Conservation (phyloP, 2,888 invertebrate species). For the Agrochola lychnidis region DNA sequence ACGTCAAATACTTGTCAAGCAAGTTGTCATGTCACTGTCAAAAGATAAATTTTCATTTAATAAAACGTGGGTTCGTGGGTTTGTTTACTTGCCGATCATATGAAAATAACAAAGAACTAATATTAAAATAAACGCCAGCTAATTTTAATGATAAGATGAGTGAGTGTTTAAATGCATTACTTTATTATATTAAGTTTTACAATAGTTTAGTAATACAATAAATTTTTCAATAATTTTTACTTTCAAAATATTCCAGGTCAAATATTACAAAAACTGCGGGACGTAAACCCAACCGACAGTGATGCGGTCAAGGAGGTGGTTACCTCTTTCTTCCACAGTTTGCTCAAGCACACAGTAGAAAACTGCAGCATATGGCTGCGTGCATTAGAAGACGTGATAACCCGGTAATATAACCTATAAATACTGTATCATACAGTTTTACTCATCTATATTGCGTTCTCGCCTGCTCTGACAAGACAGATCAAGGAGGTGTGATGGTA, state of each 20-base stretch:
- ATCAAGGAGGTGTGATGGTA: not conserved
- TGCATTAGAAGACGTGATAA: conserved; percentile 77
- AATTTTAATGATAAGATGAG: conserved; percentile 64
- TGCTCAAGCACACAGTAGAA: conserved; percentile 74
- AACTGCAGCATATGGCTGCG: conserved; percentile 78
- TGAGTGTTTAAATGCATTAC: conserved; percentile 53
- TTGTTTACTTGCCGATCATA: conserved; percentile 64
- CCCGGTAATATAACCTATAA: conserved; percentile 83
- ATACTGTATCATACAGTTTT: not conserved
- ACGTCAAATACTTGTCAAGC: conserved; percentile 1
- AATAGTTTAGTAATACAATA: too few relatives aligned
- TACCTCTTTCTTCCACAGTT: conserved; percentile 78
- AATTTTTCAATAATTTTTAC: not conserved
- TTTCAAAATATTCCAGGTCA: conserved; percentile 76
- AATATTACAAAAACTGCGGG: conserved; percentile 80
- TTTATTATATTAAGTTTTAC: not conserved
- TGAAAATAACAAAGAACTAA: conserved; percentile 16
- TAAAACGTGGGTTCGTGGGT: conserved; percentile 59
- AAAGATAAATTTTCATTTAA: not conserved
- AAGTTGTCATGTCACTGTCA: not conserved
- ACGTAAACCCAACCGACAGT: conserved; percentile 82
- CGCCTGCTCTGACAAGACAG: too few relatives aligned
- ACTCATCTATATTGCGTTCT: not conserved
- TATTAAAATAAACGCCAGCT: conserved; percentile 15
- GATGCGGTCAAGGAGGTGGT: conserved; percentile 84